Evolutionary conservation across 2,797 vertebrate genomes (phyloP).

Genomic region (Mus caroli): DNA sequence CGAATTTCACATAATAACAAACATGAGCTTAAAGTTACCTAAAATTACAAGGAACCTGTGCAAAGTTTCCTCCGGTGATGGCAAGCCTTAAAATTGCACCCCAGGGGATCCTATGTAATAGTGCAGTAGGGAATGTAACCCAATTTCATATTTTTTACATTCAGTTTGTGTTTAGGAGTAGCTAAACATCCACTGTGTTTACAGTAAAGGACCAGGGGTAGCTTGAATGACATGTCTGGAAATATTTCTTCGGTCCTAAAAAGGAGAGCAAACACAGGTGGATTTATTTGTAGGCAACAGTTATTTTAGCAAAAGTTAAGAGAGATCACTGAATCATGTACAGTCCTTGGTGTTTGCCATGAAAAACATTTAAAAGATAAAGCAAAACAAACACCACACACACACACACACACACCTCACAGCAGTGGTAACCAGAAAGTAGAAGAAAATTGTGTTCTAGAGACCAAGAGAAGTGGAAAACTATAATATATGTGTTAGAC

Average conservation of each 20-base stretch:
- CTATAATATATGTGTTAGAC: not conserved
- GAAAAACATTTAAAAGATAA: not conserved
- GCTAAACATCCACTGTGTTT: not conserved
- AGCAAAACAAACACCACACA: not conserved
- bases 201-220: not conserved
- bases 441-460: not conserved
- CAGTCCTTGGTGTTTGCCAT: not conserved
- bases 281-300: not conserved
- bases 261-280: not conserved
- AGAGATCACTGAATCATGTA: not conserved
- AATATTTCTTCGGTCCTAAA: not conserved
- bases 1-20: slow-evolving; percentile 10
- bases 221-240: not conserved
- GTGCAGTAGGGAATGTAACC: not conserved
- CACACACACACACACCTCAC: not conserved
- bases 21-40: not conserved
- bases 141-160: not conserved
- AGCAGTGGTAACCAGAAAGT: not conserved
- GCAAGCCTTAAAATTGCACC: not conserved
- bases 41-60: not conserved
- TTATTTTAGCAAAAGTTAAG: not conserved
- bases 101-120: not conserved
- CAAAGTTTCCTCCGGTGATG: not conserved
- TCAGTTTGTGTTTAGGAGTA: not conserved
- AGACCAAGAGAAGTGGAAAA: not conserved